A percentile compares a stretch with the other conserved stretches of the same genome.
phyloP scores from a whole-genome alignment of 2,888 invertebrate genomes.

The Eristalis pertinax region DNA sequence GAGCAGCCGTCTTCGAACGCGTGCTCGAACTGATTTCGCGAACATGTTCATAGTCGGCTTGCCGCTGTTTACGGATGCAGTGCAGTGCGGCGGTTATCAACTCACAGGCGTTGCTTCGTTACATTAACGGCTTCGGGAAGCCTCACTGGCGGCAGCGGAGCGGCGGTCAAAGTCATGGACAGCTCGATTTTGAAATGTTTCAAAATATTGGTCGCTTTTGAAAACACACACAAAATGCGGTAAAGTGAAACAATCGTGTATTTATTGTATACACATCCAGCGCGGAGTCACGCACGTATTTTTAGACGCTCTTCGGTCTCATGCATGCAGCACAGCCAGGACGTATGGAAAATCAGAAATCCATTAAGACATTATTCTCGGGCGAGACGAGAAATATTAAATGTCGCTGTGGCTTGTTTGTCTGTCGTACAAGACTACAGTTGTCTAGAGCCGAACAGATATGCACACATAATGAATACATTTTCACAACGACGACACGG shows the following conservation, averaged over 20 bases:
- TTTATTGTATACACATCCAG: constrained; percentile 32
- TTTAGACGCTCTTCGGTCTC: constrained; percentile 42
- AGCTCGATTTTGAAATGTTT: constrained; percentile 28
- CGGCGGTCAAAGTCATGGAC: constrained; percentile 48
- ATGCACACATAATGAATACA: constrained; percentile 13
- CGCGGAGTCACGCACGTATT: constrained; percentile 53
- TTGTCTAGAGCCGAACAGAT: background rate
- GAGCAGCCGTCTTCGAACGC: constrained; percentile 13
- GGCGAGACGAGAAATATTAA: constrained; percentile 47
- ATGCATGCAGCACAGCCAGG: constrained; percentile 4
- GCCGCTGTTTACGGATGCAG: constrained; percentile 43
- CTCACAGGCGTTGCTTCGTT: constrained; percentile 9
- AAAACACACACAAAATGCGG: constrained; percentile 18
- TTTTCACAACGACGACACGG: constrained; percentile 6
- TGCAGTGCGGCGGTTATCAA: background rate
- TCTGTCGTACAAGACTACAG: constrained; percentile 4
- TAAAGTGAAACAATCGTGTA: constrained; percentile 41
- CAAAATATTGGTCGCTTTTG: constrained; percentile 33
- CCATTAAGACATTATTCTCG: constrained; percentile 60
- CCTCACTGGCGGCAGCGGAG: background rate
- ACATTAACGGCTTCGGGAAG: constrained; percentile 21
- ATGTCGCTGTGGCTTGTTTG: constrained; percentile 49
- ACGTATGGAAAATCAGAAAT: constrained; percentile 40
- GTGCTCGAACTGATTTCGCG: background rate
- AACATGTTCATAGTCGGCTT: constrained; percentile 29